Evolutionary conservation across 2,113 vertebrate genomes (phyloP), one percentile per base, ranked within the genome.

Genomic region (Phylloscopus trochiloides): DNA sequence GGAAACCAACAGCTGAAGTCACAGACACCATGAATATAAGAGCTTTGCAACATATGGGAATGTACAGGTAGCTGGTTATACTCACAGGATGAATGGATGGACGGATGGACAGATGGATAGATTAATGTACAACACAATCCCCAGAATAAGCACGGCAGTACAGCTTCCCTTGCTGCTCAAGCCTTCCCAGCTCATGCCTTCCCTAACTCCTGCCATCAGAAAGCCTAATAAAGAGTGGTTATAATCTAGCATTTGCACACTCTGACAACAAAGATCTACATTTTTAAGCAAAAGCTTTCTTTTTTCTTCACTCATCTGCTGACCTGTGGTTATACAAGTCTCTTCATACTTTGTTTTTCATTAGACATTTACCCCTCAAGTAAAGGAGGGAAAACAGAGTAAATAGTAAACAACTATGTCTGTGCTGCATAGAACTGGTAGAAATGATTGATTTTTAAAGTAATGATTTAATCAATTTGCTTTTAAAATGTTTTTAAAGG

Each of bases 41-140:
- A 72, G 57, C 26, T 72, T 47, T 68, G 47, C 20, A 65, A 61
- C 9, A 42, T 29, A 61, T 45, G 22, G 36, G 65, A 87, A 78
- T 13, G 36, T 32, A 65, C 28, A 28, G 63, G 24, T 32, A 59
- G 65, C 22, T 91, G 76, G 12, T 63, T 55, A 31, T 42, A 51
- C 26, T 71, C 43, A 71, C 15, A 83, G 42, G 54, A 38, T 14
- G 47, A 19, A 68, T 40, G 65, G 65, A n/a, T 32, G 36, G 68
- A 54, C 25, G 36, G 68, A 80, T 17, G 32, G n/a, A 55, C 4
- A 9, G 34, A 71, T 14, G 22, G n/a, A 62, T 4, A 10, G 12
- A 67, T 55, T 4, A 14, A n/a, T 12, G 7, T 25, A 68, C 18
- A 51, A 54, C 3, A 3, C 0, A 0, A 63, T 76, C 19, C 22